Conservation (phyloP, 2,888 invertebrate species). For the Acheta domesticus region DNA sequence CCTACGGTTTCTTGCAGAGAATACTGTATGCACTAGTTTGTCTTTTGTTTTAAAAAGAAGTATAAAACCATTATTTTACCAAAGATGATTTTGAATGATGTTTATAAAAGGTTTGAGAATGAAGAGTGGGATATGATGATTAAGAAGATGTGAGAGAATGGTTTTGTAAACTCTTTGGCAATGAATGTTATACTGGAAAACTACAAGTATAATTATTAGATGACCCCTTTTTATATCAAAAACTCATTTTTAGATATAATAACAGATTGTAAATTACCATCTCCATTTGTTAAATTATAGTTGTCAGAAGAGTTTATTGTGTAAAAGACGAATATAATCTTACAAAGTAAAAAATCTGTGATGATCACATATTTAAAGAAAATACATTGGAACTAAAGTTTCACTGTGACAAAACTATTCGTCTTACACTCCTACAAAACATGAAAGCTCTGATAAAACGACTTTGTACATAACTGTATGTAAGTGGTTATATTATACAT, state of each 20-base stretch:
- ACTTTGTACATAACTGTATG: slow-evolving; percentile 36
- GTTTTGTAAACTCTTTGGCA: background rate
- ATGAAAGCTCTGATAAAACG: slow-evolving; percentile 26
- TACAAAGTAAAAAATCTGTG: slow-evolving; percentile 36
- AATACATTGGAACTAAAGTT: slow-evolving; percentile 22
- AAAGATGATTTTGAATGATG: slow-evolving; percentile 31
- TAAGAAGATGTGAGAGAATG: slow-evolving; percentile 18
- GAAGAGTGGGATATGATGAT: background rate
- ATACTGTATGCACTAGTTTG: slow-evolving; percentile 19
- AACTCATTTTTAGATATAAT: background rate
- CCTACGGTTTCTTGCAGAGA: background rate
- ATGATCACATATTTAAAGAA: slow-evolving; percentile 35
- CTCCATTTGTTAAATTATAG: background rate
- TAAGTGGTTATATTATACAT: slow-evolving; percentile 36
- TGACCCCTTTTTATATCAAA: background rate
- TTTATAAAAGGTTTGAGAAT: background rate
- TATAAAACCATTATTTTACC: slow-evolving; percentile 31
- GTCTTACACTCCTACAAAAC: slow-evolving; percentile 26
- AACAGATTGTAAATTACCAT: slow-evolving; percentile 18
- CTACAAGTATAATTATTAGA: slow-evolving; percentile 22
- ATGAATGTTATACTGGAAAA: slow-evolving; percentile 25
- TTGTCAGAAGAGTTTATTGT: slow-evolving; percentile 5
- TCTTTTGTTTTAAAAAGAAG: slow-evolving; percentile 24
- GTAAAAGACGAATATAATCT: slow-evolving; percentile 25
- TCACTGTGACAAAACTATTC: slow-evolving; percentile 23